Evolutionary conservation across 2,888 invertebrate genomes (phyloP).

Genomic region (Apoderus coryli): DNA sequence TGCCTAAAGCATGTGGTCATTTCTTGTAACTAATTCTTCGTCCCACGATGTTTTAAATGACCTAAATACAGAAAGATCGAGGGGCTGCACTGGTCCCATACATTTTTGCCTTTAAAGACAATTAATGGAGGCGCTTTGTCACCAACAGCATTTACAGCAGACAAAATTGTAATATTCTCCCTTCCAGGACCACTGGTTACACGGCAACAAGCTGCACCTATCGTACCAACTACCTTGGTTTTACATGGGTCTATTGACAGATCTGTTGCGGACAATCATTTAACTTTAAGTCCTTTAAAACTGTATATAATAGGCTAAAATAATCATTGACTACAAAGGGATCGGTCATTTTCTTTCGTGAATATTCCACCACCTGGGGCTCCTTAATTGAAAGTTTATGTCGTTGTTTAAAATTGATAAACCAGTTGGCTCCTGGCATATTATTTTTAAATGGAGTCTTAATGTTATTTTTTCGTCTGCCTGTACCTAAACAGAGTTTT

Average conservation of each 20-base stretch:
- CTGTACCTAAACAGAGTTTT: too few species aligned
- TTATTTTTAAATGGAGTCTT: too few species aligned
- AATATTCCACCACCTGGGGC: conserved; percentile 12
- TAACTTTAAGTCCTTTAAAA: conserved; percentile 7
- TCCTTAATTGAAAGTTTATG: conserved; percentile 9
- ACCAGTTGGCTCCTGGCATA: conserved; percentile 5
- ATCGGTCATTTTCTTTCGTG: conserved; percentile 10
- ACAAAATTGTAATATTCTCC: conserved; percentile 22
- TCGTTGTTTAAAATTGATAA: conserved; percentile 4
- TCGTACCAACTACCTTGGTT: conserved; percentile 14
- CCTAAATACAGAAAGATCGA: too few species aligned
- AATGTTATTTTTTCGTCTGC: too few species aligned
- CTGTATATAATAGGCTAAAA: conserved; percentile 5
- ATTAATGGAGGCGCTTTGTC: too few species aligned
- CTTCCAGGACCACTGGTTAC: conserved; percentile 20
- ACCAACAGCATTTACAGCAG: conserved; percentile 16
- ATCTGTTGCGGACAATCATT: conserved; percentile 9
- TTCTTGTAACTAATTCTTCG: too few species aligned
- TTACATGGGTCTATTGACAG: conserved; percentile 13
- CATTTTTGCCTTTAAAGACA: too few species aligned
- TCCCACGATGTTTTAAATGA: too few species aligned
- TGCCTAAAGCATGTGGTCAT: too few species aligned
- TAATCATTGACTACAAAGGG: conserved; percentile 8
- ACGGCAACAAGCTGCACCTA: conserved; percentile 11
- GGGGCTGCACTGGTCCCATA: too few species aligned